Evolutionary conservation across 2,888 invertebrate species (phyloP).

Genomic region (Diabrotica balteata): DNA sequence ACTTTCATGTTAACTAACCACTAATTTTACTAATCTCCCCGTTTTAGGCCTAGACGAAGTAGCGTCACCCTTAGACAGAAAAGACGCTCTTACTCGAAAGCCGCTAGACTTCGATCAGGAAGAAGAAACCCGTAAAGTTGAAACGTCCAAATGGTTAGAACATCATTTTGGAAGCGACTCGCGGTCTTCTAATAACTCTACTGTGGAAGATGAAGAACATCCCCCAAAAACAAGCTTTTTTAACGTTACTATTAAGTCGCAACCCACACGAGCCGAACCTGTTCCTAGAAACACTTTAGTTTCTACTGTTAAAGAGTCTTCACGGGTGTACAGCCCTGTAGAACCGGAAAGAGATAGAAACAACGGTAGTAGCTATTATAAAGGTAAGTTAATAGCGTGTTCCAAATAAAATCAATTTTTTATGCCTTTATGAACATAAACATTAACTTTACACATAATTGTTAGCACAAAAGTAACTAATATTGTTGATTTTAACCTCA

Average conservation of each 20-base stretch:
- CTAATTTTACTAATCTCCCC: conserved; percentile 15
- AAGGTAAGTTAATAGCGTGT: conserved; percentile 41
- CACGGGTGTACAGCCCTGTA: conserved; percentile 56
- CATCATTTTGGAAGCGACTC: conserved; percentile 90
- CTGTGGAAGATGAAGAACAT: conserved; percentile 68
- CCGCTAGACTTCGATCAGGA: conserved; percentile 87
- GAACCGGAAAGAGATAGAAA: conserved; percentile 61
- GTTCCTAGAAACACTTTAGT: conserved; percentile 45
- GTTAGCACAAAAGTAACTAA: too few relatives aligned
- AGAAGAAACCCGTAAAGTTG: conserved; percentile 87
- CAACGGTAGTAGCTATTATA: conserved; percentile 45
- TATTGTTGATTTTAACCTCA: not conserved
- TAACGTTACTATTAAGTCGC: conserved; percentile 78
- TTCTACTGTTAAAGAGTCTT: conserved; percentile 51
- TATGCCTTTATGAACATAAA: too few relatives aligned
- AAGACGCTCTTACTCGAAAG: conserved; percentile 81
- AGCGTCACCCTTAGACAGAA: conserved; percentile 67
- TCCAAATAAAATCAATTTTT: too few relatives aligned
- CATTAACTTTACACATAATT: too few relatives aligned
- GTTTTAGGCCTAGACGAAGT: conserved; percentile 49
- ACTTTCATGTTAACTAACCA: conserved; percentile 9
- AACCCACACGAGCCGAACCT: conserved; percentile 59
- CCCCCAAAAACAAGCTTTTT: conserved; percentile 76
- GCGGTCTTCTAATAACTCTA: conserved; percentile 74
- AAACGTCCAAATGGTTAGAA: conserved; percentile 91